Conservation (phyloP, 2,888 invertebrate species). For the Drosophila tanythrix region DNA sequence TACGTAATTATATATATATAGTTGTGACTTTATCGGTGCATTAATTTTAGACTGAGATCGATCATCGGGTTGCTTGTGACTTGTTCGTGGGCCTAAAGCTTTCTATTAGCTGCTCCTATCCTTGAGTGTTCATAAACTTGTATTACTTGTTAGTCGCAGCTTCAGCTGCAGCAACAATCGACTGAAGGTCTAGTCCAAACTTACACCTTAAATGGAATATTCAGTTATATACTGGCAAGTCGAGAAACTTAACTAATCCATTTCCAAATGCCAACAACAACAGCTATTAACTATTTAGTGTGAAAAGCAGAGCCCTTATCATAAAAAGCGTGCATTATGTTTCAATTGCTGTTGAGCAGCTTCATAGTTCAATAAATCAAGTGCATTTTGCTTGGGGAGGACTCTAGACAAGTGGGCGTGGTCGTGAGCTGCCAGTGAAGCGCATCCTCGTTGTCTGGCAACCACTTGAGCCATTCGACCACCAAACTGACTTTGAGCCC, state of each 20-base stretch:
- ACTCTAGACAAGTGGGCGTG: slow-evolving; percentile 56
- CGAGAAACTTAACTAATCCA: slow-evolving; percentile 16
- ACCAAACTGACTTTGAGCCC: slow-evolving; percentile 25
- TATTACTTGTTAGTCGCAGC: not conserved
- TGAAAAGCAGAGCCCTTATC: not conserved
- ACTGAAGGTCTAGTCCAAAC: not conserved
- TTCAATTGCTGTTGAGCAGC: slow-evolving; percentile 24
- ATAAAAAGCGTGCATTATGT: slow-evolving; percentile 7
- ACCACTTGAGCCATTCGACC: slow-evolving; percentile 37
- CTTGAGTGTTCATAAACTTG: not conserved
- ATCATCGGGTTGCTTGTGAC: not conserved
- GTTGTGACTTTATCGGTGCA: not conserved
- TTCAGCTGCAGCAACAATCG: not conserved
- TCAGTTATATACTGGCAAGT: not conserved
- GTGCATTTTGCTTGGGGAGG: slow-evolving; percentile 45
- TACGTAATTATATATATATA: not conserved
- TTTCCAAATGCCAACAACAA: not conserved
- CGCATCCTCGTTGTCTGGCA: slow-evolving; percentile 36
- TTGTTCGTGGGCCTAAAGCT: not conserved
- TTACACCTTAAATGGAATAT: not conserved
- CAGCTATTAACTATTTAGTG: not conserved
- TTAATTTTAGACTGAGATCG: not conserved
- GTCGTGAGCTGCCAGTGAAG: slow-evolving; percentile 33
- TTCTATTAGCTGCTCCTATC: not conserved
- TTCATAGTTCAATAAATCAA: slow-evolving; percentile 67